Percentiles rank a stretch among this genome's conserved stretches.
Conservation (phyloP, 2,797 vertebrate species). For the Sebastes iracundus region DNA sequence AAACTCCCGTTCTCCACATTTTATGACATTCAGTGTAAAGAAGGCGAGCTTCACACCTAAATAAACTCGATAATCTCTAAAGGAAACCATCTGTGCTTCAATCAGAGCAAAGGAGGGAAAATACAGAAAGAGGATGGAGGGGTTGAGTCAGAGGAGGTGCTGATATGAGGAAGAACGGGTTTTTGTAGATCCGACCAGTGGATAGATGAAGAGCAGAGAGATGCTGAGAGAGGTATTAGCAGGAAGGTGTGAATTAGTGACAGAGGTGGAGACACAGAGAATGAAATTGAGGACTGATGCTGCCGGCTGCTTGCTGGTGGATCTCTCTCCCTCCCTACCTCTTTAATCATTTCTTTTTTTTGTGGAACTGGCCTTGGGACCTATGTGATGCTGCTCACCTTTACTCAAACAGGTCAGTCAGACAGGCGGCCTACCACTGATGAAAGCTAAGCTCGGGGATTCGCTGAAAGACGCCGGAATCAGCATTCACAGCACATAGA, state of each 20-base stretch:
- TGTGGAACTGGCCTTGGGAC: conserved; percentile 45
- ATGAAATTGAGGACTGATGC: conserved; percentile 2
- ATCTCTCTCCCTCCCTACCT: conserved; percentile 3
- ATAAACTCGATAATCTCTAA: conserved; percentile 57
- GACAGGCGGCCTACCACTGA: conserved; percentile 40
- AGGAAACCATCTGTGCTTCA: conserved; percentile 49
- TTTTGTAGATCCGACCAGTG: background rate
- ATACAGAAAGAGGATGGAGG: background rate
- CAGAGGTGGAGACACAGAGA: conserved; percentile 7
- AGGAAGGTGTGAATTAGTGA: conserved; percentile 14
- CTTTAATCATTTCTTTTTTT: conserved; percentile 48
- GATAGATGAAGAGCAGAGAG: conserved; percentile 2
- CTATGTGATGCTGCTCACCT: conserved; percentile 48
- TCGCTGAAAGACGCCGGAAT: conserved; percentile 19
- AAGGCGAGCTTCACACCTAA: conserved; percentile 47
- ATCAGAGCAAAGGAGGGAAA: conserved; percentile 5
- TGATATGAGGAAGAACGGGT: background rate
- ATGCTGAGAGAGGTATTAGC: conserved; percentile 24
- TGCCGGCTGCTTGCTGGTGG: conserved; percentile 18
- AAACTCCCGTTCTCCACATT: conserved; percentile 51
- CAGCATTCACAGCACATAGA: conserved; percentile 42
- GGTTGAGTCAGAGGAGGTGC: background rate
- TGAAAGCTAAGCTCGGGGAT: conserved; percentile 54
- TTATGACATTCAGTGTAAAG: conserved; percentile 29
- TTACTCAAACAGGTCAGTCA: conserved; percentile 58